Evolutionary conservation across 2,888 invertebrate species (phyloP), one percentile per base, ranked within the genome.

Genomic region (Keiferia lycopersicella): DNA sequence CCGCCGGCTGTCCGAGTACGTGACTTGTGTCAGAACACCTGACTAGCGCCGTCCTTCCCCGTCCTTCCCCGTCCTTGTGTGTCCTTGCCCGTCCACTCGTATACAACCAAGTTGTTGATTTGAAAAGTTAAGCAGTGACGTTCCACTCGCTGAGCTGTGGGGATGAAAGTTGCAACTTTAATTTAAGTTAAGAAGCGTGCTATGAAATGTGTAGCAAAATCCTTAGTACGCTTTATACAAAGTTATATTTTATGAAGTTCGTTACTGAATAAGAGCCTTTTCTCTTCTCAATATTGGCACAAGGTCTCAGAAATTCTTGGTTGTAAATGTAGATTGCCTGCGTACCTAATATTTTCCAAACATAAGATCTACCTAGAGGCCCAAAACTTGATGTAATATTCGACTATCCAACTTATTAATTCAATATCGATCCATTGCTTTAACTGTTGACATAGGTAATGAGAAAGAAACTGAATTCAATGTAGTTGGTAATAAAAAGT

Each of bases 81-180:
- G n/a, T n/a, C 26, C 26, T 26, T 26, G 26, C 26, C 26, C 34
- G 30, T 58, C 34, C 58, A 58, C 45, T 45, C 26, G 60, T 60
- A 60, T 60, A 60, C 45, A 11, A 12, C 57, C 51, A 22, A 53
- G 51, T 53, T 53, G 51, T 53, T 53, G 75, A 76, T 76, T 73
- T 70, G 70, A 69, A 70, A 69, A 71, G 68, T 73, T 68, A 53
- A 53, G 22, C 22, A 53, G 45, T 45, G 45, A n/a, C 45, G 45
- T 45, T 16, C n/a, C 45, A 87, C 86, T 87, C 88, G 84, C 86
- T 85, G 81, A 85, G 80, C 79, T 79, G 82, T 80, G 79, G 81
- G 80, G 78, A 80, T 80, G 83, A 86, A 85, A 81, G 73, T 83
- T 83, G 83, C 87, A 87, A 88, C 86, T 84, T 86, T 86, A 88